Evolutionary conservation across 2,113 vertebrate species (phyloP).

Genomic region (Ochotona princeps): DNA sequence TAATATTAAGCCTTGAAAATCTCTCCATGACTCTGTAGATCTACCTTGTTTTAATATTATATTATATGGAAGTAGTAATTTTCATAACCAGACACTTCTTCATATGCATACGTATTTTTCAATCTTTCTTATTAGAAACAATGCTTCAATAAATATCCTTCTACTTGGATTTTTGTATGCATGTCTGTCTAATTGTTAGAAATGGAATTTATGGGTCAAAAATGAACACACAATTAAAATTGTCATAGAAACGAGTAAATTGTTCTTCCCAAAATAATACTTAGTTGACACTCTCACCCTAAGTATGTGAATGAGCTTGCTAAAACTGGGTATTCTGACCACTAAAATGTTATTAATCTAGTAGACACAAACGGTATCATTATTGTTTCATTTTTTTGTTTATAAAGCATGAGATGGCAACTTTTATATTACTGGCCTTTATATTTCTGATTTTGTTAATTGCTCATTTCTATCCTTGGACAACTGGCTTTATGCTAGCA

Average conservation of each 20-base stretch:
- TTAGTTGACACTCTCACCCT: conserved; percentile 15
- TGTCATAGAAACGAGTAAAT: conserved; percentile 38
- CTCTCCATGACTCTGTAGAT: not conserved
- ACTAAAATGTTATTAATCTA: not conserved
- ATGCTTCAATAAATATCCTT: conserved; percentile 41
- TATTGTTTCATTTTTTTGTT: conserved; percentile 21
- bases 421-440: not conserved
- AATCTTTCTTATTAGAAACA: conserved; percentile 46
- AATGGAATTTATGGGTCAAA: conserved; percentile 42
- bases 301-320: not conserved
- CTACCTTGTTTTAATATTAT: not conserved
- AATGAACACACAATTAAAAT: conserved; percentile 32
- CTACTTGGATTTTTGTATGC: not conserved
- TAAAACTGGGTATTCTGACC: conserved; percentile 9
- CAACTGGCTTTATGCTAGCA: not conserved
- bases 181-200: conserved; percentile 10
- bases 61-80: not conserved
- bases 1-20: conserved; percentile 14
- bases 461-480: not conserved
- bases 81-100: not conserved
- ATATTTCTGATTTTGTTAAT: conserved; percentile 44
- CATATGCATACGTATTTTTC: not conserved
- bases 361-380: not conserved
- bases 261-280: not conserved
- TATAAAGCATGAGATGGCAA: conserved; percentile 32